Evolutionary conservation across 30 jellyfish, hydroid and myxozoan species (phyloP).

Genomic region (Phacellophora camtschatica): DNA sequence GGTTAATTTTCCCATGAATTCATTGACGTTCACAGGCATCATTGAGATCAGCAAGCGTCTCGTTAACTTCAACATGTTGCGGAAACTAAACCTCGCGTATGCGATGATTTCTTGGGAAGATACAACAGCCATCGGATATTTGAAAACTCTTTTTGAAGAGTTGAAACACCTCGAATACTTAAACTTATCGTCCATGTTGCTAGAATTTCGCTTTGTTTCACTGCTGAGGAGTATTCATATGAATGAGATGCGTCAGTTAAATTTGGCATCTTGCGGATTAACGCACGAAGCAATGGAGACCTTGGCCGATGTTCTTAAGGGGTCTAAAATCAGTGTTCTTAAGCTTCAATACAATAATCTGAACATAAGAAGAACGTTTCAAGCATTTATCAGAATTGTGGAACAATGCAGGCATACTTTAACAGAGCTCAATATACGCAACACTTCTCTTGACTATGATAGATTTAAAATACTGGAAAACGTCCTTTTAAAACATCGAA

Average conservation of each 20-base stretch:
- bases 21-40: constrained; percentile 5
- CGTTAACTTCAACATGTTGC: neutral
- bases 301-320: neutral
- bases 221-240: neutral
- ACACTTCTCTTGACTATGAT: constrained; percentile 5
- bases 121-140: neutral
- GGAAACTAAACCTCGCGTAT: constrained; percentile 8
- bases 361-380: neutral
- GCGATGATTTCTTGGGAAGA: constrained; percentile 33
- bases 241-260: neutral
- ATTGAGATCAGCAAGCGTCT: constrained; percentile 2
- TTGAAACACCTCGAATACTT: neutral
- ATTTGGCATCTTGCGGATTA: neutral
- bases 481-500: neutral
- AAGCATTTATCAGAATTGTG: neutral
- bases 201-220: neutral
- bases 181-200: neutral
- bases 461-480: neutral
- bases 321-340: neutral
- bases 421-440: neutral
- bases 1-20: constrained; percentile 20
- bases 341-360: neutral
- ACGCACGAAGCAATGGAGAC: neutral
- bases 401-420: constrained; percentile 2
- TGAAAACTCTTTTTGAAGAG: neutral